Evolutionary conservation across 2,888 invertebrate species (phyloP), one percentile per base, ranked within the genome.

Genomic region (Anthrax anthrax): DNA sequence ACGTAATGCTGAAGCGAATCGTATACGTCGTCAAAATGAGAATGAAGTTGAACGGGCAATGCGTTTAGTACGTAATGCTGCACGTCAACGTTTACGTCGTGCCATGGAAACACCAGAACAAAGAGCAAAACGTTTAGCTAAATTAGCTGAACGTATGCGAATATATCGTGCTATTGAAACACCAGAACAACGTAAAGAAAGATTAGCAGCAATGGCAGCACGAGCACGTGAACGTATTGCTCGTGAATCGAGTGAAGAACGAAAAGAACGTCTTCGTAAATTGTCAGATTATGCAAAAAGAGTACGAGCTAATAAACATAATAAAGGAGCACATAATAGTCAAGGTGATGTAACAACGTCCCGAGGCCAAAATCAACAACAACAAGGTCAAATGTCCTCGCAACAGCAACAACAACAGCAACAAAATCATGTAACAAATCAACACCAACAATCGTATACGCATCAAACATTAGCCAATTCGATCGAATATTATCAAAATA

Each of bases 201-300:
- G 67, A 0, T 55, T 68, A 38, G 60, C 66, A 18, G 67, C 67
- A 51, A 66, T 66, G 64, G 68, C 67, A 40, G 59, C 65, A 14
- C 53, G 68, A 12, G 68, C 68, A 42, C 55, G 67, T 1, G 66
- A 67, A 38, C 58, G 67, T 36, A 65, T 68, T 32, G 64, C 66
- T 39, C 63, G 59, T 48, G 67, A 68, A 50, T 54, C 60, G 12
- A 54, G 57, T 37, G 67, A 67, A 19, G 66, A 67, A 54, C 64
- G 67, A 50, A 63, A 65, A 61, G 65, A 67, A 50, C 61, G 67
- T 58, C 62, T 67, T 59, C 63, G 64, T 57, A 67, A 67, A 58
- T 57, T 68, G 54, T 67, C 67, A 57, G 67, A 68, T 50, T 68
- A 67, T 53, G 67, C 67, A 53, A 67, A 67, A 63, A 67, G 64